Base-by-base conservation (phyloP, 1,140 invertebrate species). In the Ceratoteleas bidentatus region DNA sequence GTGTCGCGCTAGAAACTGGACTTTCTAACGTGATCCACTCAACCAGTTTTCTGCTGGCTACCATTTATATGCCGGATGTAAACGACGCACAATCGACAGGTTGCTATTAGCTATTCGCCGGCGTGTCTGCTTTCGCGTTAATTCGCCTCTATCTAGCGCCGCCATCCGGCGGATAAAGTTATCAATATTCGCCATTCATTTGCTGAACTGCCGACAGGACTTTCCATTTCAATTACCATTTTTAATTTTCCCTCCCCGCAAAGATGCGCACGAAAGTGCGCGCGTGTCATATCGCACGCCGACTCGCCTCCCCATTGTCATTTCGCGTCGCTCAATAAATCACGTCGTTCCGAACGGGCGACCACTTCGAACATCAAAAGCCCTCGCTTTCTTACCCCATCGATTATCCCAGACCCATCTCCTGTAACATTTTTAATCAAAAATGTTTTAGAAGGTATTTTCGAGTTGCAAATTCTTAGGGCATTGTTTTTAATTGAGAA, bases 1-100 rank as follows among this genome's bases (percentile, higher is more conserved):
- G 75, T 72, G 75, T 72, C 70, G 65, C 69, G 79, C 49, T 81
- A 69, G 68, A 68, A 81, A 82, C 84, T 43, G 53, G 61, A 85
- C 81, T 87, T 86, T 87, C 85, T 78, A 81, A 80, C 62, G 68
- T 57, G 68, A 85, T 77, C 72, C 58, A 45, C 38, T 74, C 69
- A 82, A 85, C 85, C 81, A 76, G 83, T 86, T 87, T 83, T 49
- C 56, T 60, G 64, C 34, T 54, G 73, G 49, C 57, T 65, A 56
- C 70, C 60, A 73, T 50, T 61, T 65, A 79, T 54, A 49, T 50
- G 70, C 50, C 61, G 64, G 62, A 81, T 81, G 47, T 49, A 54
- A 50, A 38, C 58, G 65, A 58, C 45, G 33, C 47, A 65, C 73
- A 72, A 82, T 70, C 74, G 79, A 75, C 79, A 82, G 73, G 73